Base-by-base conservation (phyloP, 2,797 vertebrate species). In the Odontamblyopus lacepedii region DNA sequence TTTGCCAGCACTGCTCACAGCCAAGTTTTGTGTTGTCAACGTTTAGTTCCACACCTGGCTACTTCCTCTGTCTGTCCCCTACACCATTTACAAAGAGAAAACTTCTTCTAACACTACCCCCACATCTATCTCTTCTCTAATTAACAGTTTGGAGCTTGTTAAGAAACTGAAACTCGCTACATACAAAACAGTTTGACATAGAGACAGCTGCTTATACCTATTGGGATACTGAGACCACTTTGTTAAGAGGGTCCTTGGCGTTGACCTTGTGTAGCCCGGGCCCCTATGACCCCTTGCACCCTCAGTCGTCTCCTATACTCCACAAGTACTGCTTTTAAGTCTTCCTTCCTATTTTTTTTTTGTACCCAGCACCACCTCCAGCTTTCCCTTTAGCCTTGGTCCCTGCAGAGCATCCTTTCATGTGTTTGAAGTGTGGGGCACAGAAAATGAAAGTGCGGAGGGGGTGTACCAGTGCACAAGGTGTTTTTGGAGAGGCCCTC, bases 371-470 rank as follows among this genome's bases (percentile, higher is more conserved):
- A 35, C 61, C 75, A 79, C 77, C 79, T 80, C 84, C 84, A 82
- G 82, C 84, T 83, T 85, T 87, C 87, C 86, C 86, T 91, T 92
- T 92, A 83, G 90, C 89, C 92, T 80, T 83, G 88, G 90, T 95
- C 93, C 92, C 94, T 55, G 86, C 90, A 90, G 92, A 94, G 92
- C 90, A 87, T 89, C 90, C 93, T 95, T 95, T 95, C 93, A 94
- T 94, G 91, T 93, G 91, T 95, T 95, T 95, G 93, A 95, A 95
- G 93, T 93, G 91, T 81, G 87, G 92, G 89, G 87, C 85, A 90
- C 89, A 89, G 90, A 91, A 93, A 94, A 94, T 94, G 91, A 94
- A 94, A 94, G 92, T 88, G 85, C 90, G 79, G 79, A 35, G 79
- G 86, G 83, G 83, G 78, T 82, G 80, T 69, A 70, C 77, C 74